These are phyloP conservation scores for Miniopterus natalensis DNA, from an alignment of 2,113 vertebrate genomes.

Conservation along the genomic window DNA sequence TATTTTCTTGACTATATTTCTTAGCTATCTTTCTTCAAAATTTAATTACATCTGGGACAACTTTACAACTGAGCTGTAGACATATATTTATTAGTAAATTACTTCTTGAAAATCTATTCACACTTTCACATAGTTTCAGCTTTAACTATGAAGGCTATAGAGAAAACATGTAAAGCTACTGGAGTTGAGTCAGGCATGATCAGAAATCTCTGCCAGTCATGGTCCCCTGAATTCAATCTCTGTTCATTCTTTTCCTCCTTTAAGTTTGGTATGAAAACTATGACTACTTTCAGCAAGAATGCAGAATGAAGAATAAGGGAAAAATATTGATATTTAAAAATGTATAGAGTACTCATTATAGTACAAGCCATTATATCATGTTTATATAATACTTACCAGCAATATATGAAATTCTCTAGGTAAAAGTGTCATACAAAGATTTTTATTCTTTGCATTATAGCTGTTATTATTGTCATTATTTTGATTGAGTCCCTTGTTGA, in stretches of 20 bases:
- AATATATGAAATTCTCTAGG: constrained; percentile 31
- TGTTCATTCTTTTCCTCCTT: constrained; percentile 41
- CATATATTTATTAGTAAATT: constrained; percentile 26
- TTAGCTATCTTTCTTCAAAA: constrained; percentile 40
- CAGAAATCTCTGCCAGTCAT: neutral
- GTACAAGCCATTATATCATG: neutral
- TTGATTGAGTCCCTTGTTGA: constrained; percentile 77
- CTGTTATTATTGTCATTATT: constrained; percentile 66
- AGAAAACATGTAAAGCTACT: neutral
- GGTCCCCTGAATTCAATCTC: neutral
- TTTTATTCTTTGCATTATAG: constrained; percentile 63
- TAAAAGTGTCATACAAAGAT: constrained; percentile 48
- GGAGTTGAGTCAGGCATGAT: neutral
- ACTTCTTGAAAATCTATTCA: constrained; percentile 43
- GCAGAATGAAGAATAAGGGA: constrained; percentile 23
- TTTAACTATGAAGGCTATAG: neutral
- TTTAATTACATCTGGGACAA: constrained; percentile 20
- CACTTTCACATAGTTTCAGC: constrained; percentile 12
- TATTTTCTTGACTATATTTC: constrained; percentile 8
- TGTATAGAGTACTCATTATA: constrained; percentile 47
- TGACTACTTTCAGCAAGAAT: constrained; percentile 51
- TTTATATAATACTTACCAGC: constrained; percentile 58
- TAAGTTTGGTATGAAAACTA: constrained; percentile 6
- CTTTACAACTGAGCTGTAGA: neutral
- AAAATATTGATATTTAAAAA: constrained; percentile 25